Conservation (phyloP, 2,113 vertebrate genomes). For the Glaucidium brasilianum region DNA sequence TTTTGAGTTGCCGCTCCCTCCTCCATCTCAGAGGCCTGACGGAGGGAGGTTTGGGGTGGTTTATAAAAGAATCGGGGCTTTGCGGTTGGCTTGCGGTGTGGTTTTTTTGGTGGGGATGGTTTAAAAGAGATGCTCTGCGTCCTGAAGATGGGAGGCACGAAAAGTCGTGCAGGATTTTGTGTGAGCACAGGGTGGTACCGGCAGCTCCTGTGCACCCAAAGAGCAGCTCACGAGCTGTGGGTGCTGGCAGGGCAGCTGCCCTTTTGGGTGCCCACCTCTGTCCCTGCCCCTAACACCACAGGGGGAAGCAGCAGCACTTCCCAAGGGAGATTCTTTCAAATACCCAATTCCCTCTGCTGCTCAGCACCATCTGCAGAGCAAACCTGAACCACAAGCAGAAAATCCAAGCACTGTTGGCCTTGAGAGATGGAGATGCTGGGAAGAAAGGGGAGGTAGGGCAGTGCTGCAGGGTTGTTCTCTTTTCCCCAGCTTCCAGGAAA, state of each 20-base stretch:
- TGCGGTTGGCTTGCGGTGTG: background rate
- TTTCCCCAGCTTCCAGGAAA: background rate
- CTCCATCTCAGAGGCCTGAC: background rate
- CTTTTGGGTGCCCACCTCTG: background rate
- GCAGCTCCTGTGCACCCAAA: background rate
- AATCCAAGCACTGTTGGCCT: rapidly evolving
- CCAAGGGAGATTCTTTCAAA: background rate
- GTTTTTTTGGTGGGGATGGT: background rate
- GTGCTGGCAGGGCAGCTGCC: background rate
- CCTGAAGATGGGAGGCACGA: background rate
- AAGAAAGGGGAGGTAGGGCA: background rate
- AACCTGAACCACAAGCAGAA: background rate
- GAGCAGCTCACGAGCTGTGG: rapidly evolving
- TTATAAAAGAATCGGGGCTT: background rate
- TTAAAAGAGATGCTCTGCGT: background rate
- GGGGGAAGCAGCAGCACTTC: background rate
- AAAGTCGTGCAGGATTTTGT: background rate
- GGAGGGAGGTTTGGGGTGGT: background rate
- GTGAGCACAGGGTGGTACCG: background rate
- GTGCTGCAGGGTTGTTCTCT: background rate
- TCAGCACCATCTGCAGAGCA: background rate
- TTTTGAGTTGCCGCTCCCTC: background rate
- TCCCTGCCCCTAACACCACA: background rate
- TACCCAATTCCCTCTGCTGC: background rate
- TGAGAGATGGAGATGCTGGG: background rate